Evolutionary conservation across 1,140 invertebrate species (phyloP), one percentile per base, ranked within the genome.

Genomic region (Brachionus angularis): DNA sequence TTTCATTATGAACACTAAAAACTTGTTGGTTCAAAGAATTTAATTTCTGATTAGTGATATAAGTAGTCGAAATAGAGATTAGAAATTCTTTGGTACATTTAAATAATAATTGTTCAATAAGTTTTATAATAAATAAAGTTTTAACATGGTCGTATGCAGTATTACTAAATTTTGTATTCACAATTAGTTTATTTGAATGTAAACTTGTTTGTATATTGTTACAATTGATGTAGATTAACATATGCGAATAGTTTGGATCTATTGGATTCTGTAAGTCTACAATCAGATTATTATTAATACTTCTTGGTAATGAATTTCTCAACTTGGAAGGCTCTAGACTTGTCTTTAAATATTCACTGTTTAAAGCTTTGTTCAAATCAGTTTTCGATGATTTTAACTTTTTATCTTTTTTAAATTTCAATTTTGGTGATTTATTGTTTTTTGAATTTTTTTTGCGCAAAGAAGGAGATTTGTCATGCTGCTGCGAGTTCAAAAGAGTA

Each of bases 151-250:
- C 62, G 10, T 34, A 67, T 12, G 42, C 21, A 3, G 14, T 58
- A 23, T 58, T 58, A 7, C 16, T 21, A 27, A 29, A 67, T 18
- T 67, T 67, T 5, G 62, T 34, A 4, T 25, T 21, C 0, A 67
- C 42, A 8, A 67, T 39, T 0, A 47, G n/a, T 21, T 42, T 47
- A 50, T 67, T 49, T 18, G 29, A 29, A 14, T 67, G 42, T 18
- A 31, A 33, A 21, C 31, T 47, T 31, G 62, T 34, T 47, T 67
- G 62, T 31, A 67, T 47, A 29, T 50, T 67, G 10, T 44, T 47
- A 34, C 62, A 67, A 23, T 67, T 67, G 2, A 23, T 47, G 18
- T 67, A 67, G 1, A 67, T 31, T 12, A 67, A 31, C 14, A 67
- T 34, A 36, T 67, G 47, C 8, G 62, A 12, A 47, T 33, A 31